These are phyloP conservation scores for Phalangium opilio DNA, from an alignment of 2,888 invertebrate genomes.

Conservation along the genomic window DNA sequence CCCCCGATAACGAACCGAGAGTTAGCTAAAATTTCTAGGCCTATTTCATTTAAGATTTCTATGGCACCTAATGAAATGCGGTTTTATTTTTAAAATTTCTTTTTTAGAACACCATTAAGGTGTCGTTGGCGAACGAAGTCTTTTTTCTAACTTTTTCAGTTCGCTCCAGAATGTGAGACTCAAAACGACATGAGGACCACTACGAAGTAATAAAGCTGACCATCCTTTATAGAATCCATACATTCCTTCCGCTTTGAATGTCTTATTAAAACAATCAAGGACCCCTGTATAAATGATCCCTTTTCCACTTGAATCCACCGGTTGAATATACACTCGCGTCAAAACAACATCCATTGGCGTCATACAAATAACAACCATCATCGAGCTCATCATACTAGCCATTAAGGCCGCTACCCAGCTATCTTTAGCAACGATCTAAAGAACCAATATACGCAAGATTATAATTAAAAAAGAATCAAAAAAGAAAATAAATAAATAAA, in stretches of 20 bases:
- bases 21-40: too few relatives aligned
- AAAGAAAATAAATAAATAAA: too few relatives aligned
- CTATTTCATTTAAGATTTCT: too few relatives aligned
- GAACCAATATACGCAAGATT: too few relatives aligned
- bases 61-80: too few relatives aligned
- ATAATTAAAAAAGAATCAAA: too few relatives aligned
- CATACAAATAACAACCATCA: conserved; percentile 59
- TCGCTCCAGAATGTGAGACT: conserved; percentile 73
- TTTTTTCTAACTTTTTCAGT: conserved; percentile 21
- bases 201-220: conserved; percentile 66
- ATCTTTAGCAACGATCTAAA: conserved; percentile 38
- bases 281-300: conserved; percentile 46
- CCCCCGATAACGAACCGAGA: too few relatives aligned
- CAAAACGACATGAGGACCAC: conserved; percentile 79
- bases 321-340: conserved; percentile 76
- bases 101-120: too few relatives aligned
- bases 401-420: conserved; percentile 52
- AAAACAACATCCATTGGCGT: conserved; percentile 80
- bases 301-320: conserved; percentile 38
- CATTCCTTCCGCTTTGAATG: conserved; percentile 53
- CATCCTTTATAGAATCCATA: conserved; percentile 78
- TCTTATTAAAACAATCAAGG: conserved; percentile 59
- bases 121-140: too few relatives aligned
- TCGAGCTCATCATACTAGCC: conserved; percentile 59
- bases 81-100: too few relatives aligned